These are phyloP conservation scores for Ambastaia sidthimunki DNA, from an alignment of 2,797 vertebrate genomes.

Conservation along the genomic window DNA sequence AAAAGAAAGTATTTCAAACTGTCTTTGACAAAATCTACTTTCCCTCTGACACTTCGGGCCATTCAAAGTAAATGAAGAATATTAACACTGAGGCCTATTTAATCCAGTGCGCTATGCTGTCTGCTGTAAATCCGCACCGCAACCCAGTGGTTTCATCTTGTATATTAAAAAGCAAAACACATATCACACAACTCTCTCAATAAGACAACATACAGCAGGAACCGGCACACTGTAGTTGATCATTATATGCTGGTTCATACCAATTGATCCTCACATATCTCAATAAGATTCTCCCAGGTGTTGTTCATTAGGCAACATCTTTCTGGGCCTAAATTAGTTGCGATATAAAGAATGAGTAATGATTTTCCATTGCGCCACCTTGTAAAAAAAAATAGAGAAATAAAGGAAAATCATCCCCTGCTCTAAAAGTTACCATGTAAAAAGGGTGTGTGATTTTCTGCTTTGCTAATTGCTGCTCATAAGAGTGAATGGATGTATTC, in stretches of 20 bases:
- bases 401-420: slow-evolving; percentile 20
- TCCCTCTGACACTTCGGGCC: slow-evolving; percentile 35
- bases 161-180: background rate
- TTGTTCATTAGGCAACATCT: background rate
- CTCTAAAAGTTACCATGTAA: slow-evolving; percentile 36
- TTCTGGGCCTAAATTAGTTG: background rate
- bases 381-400: slow-evolving; percentile 5
- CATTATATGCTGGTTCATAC: background rate
- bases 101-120: too few relatives aligned
- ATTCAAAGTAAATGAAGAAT: slow-evolving; percentile 37
- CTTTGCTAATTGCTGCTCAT: slow-evolving; percentile 55
- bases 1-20: slow-evolving; percentile 25
- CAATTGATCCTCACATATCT: background rate
- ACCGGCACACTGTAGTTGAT: background rate
- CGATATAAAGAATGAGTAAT: slow-evolving; percentile 9
- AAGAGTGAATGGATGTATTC: slow-evolving; percentile 45
- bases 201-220: slow-evolving; percentile 12
- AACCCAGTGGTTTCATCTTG: too few relatives aligned
- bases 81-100: slow-evolving; percentile 35
- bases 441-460: slow-evolving; percentile 36
- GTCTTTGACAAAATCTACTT: slow-evolving; percentile 35
- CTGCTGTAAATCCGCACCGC: too few relatives aligned
- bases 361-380: background rate
- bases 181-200: slow-evolving; percentile 10
- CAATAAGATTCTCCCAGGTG: slow-evolving; percentile 9